Percentiles rank a stretch among this genome's conserved stretches.
Conservation (phyloP, 2,888 invertebrate species). For the Stenurella melanura region DNA sequence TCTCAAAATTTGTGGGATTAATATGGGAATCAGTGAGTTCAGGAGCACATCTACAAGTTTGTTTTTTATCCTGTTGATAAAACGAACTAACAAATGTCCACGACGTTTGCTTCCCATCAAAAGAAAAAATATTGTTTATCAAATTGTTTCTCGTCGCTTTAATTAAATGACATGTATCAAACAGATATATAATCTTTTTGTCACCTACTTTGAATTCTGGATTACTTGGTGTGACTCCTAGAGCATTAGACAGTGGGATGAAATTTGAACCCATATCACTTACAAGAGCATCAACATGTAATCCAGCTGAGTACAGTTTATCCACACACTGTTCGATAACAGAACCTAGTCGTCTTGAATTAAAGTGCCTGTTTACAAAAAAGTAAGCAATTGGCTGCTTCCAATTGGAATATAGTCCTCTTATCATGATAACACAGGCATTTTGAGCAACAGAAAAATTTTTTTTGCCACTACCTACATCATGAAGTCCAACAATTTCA, state of each 20-base stretch:
- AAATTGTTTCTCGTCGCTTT: too few species aligned
- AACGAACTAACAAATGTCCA: slow-evolving; percentile 29
- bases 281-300: slow-evolving; percentile 36
- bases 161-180: slow-evolving; percentile 32
- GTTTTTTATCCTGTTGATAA: slow-evolving; percentile 26
- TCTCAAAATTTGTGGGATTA: slow-evolving; percentile 33
- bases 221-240: slow-evolving; percentile 43
- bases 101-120: slow-evolving; percentile 31
- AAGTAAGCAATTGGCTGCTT: too few species aligned
- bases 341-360: slow-evolving; percentile 29
- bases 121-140: slow-evolving; percentile 39
- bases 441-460: too few species aligned
- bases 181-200: slow-evolving; percentile 17
- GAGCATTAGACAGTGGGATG: slow-evolving; percentile 34
- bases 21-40: slow-evolving; percentile 30
- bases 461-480: too few species aligned
- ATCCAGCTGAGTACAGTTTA: slow-evolving; percentile 28
- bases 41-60: slow-evolving; percentile 24
- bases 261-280: slow-evolving; percentile 46
- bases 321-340: slow-evolving; percentile 35
- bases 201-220: slow-evolving; percentile 39
- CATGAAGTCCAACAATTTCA: too few species aligned
- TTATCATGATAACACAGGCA: too few species aligned
- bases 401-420: too few species aligned
- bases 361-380: slow-evolving; percentile 43